These are phyloP conservation scores for Chionomys nivalis DNA, from an alignment of 2,113 vertebrate genomes.

Conservation along the genomic window DNA sequence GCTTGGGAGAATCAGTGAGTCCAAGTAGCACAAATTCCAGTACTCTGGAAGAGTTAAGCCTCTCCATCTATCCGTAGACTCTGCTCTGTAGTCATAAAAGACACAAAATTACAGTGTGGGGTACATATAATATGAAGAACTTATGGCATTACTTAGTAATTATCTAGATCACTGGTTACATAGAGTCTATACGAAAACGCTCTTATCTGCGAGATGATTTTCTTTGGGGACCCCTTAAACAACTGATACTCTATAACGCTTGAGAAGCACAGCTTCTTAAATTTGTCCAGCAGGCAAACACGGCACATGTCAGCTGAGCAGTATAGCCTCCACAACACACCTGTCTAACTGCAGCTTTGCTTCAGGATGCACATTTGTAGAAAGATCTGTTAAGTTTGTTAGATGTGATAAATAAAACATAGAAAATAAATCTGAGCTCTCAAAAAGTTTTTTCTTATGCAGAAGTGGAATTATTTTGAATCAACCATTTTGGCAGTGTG, in stretches of 20 bases:
- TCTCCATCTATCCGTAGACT: slow-evolving; percentile 73
- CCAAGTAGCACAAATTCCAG: slow-evolving; percentile 74
- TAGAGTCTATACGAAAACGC: slow-evolving; percentile 75
- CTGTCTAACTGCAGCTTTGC: not conserved
- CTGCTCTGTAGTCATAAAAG: slow-evolving; percentile 79
- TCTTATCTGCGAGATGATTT: not conserved
- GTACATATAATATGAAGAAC: slow-evolving; percentile 76
- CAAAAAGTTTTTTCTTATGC: not conserved
- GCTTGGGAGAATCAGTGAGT: slow-evolving; percentile 65
- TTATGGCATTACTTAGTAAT: slow-evolving; percentile 73
- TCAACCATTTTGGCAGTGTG: not conserved
- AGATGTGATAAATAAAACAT: not conserved
- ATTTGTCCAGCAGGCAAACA: not conserved
- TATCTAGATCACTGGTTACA: slow-evolving; percentile 58
- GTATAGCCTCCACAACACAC: not conserved
- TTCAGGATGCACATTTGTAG: not conserved
- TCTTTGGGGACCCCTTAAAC: not conserved
- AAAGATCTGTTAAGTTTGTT: not conserved
- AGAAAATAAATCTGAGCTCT: not conserved
- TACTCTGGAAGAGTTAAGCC: slow-evolving; percentile 60
- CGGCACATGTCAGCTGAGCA: not conserved
- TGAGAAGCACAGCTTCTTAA: not conserved
- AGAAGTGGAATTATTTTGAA: not conserved
- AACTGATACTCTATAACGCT: not conserved
- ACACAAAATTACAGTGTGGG: slow-evolving; percentile 81